Evolutionary conservation across 2,113 vertebrate species (phyloP).

Genomic region (Boleophthalmus pectinirostris): DNA sequence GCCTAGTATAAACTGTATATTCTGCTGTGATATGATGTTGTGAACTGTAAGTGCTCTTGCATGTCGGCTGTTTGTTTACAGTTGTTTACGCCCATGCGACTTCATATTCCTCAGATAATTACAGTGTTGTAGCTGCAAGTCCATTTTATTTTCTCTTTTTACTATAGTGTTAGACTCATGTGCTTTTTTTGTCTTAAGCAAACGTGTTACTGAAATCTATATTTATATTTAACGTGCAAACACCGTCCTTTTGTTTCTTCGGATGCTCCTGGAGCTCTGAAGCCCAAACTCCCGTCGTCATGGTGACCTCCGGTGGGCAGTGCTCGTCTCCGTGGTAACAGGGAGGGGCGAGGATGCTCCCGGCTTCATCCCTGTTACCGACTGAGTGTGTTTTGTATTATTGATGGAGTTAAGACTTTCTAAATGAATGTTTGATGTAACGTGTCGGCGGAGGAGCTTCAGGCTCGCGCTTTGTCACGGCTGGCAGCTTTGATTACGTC

Average conservation of each 20-base stretch:
- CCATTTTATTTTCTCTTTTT: background rate
- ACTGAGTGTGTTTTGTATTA: slow-evolving; percentile 46
- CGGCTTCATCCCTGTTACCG: slow-evolving; percentile 18
- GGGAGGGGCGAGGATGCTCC: slow-evolving; percentile 44
- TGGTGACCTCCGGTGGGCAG: slow-evolving; percentile 50
- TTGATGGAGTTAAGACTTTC: slow-evolving; percentile 47
- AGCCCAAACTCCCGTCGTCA: slow-evolving; percentile 47
- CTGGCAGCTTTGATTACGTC: slow-evolving; percentile 10
- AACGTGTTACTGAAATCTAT: background rate
- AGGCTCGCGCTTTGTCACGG: slow-evolving; percentile 15
- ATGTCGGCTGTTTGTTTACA: too few species aligned
- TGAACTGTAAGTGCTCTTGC: too few species aligned
- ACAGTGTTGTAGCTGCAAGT: background rate
- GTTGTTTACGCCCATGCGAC: too few species aligned
- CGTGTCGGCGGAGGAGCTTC: slow-evolving; percentile 2
- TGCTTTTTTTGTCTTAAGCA: background rate
- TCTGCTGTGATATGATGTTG: too few species aligned
- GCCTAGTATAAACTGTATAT: background rate
- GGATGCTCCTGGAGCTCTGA: background rate
- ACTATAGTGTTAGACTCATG: background rate
- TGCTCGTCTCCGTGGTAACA: slow-evolving; percentile 57
- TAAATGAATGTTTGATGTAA: slow-evolving; percentile 62
- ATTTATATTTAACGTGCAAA: background rate
- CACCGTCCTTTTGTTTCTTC: background rate
- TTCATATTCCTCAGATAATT: background rate